Evolutionary conservation across 2,888 invertebrate species (phyloP).

Genomic region (Quadriops clusia): DNA sequence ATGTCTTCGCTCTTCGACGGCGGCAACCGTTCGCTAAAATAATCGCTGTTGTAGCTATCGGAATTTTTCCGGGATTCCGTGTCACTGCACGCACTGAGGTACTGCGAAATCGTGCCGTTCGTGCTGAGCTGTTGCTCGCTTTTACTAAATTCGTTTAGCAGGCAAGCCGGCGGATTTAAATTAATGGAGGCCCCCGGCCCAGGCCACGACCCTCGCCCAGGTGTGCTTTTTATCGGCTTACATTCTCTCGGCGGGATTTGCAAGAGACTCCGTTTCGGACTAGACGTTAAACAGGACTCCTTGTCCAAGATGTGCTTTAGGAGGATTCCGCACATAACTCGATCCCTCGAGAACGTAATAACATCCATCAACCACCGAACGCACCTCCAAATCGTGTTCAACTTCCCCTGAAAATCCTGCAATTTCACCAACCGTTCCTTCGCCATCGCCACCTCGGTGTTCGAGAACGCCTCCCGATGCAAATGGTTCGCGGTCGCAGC

Average conservation of each 20-base stretch:
- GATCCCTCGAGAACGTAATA: constrained; percentile 85
- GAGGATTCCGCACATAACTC: constrained; percentile 36
- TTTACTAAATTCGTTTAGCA: constrained; percentile 59
- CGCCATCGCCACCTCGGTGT: constrained; percentile 72
- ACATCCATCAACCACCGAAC: constrained; percentile 95
- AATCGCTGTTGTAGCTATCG: constrained; percentile 31
- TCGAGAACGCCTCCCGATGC: constrained; percentile 89
- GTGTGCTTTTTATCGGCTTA: constrained; percentile 63
- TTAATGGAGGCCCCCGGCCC: constrained; percentile 56
- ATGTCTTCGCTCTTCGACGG: constrained; percentile 75
- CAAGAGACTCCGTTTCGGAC: constrained; percentile 45
- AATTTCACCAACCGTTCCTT: constrained; percentile 74
- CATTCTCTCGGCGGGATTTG: constrained; percentile 61
- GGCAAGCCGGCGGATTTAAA: constrained; percentile 34
- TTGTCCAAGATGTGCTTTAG: constrained; percentile 38
- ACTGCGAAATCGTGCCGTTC: constrained; percentile 45
- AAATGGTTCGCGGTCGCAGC: constrained; percentile 84
- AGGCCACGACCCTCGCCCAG: constrained; percentile 77
- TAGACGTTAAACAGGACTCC: constrained; percentile 28
- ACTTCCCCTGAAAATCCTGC: constrained; percentile 70
- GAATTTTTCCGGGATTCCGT: constrained; percentile 32
- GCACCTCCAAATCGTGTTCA: constrained; percentile 86
- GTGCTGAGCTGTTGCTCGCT: constrained; percentile 65
- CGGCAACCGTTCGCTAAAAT: constrained; percentile 43
- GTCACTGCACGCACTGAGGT: constrained; percentile 40